A percentile compares a stretch with the other conserved stretches of the same genome.
phyloP scores from a whole-genome alignment of 2,797 vertebrate genomes.

The Sorex maritimensis region DNA sequence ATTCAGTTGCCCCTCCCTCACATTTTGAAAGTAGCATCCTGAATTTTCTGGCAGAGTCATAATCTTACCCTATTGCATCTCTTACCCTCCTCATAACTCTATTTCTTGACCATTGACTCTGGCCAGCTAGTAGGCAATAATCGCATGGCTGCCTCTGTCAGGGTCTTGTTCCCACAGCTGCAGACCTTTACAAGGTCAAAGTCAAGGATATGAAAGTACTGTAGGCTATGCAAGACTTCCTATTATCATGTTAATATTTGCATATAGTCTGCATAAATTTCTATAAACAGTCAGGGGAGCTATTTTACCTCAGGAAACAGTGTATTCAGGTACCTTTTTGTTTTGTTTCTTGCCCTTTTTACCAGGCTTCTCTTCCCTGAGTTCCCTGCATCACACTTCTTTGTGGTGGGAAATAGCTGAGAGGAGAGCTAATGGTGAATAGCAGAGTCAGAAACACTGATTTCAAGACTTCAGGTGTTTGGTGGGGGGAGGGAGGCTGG shows the following conservation, averaged over 20 bases:
- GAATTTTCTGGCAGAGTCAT: background rate
- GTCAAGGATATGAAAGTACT: background rate
- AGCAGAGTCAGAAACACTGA: background rate
- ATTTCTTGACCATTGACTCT: background rate
- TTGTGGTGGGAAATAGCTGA: background rate
- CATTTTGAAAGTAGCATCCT: background rate
- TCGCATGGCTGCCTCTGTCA: background rate
- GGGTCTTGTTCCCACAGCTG: background rate
- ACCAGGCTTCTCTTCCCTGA: background rate
- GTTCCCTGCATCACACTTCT: background rate
- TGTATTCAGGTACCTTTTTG: background rate
- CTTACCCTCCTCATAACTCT: background rate
- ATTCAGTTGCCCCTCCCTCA: fast-evolving
- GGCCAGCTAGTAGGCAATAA: background rate
- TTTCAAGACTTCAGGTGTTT: background rate
- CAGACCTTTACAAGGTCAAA: constrained; percentile 42
- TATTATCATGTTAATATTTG: background rate
- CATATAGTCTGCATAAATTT: constrained; percentile 14
- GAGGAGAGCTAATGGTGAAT: background rate
- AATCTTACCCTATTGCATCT: fast-evolving
- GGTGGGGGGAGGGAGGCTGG: no score
- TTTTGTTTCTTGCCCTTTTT: background rate
- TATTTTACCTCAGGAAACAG: background rate
- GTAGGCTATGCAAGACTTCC: background rate
- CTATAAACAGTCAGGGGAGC: background rate